Evolutionary conservation across 1,140 invertebrate species (phyloP).

Genomic region (Hestina assimilis): DNA sequence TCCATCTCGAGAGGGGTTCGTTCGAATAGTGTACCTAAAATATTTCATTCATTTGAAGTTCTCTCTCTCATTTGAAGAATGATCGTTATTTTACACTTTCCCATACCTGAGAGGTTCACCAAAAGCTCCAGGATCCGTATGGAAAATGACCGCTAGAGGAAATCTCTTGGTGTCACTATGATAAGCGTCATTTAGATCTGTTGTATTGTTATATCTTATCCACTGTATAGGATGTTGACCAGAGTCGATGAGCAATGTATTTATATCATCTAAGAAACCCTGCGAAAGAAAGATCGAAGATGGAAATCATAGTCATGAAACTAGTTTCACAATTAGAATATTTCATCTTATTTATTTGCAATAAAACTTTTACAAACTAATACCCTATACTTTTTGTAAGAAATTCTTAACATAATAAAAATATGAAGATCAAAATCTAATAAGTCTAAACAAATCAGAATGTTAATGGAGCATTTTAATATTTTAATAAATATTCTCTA

Average conservation of each 20-base stretch:
- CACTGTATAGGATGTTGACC: conserved; percentile 81
- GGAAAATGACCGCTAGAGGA: conserved; percentile 84
- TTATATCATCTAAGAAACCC: conserved; percentile 83
- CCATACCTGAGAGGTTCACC: conserved; percentile 81
- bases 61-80: neutral
- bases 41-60: conserved; percentile 1
- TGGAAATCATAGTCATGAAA: too few species aligned
- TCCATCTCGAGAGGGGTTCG: conserved; percentile 81
- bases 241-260: conserved; percentile 73
- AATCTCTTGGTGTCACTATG: conserved; percentile 82
- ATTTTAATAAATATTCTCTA: too few species aligned
- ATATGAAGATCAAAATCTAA: too few species aligned
- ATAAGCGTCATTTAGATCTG: conserved; percentile 84
- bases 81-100: too few species aligned
- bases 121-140: conserved; percentile 61
- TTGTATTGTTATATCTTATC: conserved; percentile 81
- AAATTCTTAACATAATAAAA: too few species aligned
- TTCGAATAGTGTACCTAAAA: conserved; percentile 83
- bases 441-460: too few species aligned
- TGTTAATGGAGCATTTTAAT: too few species aligned
- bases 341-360: too few species aligned
- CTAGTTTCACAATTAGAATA: too few species aligned
- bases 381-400: too few species aligned
- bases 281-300: too few species aligned
- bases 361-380: too few species aligned